Conservation (phyloP, 2,797 vertebrate species). For the Neosalanx taihuensis region DNA sequence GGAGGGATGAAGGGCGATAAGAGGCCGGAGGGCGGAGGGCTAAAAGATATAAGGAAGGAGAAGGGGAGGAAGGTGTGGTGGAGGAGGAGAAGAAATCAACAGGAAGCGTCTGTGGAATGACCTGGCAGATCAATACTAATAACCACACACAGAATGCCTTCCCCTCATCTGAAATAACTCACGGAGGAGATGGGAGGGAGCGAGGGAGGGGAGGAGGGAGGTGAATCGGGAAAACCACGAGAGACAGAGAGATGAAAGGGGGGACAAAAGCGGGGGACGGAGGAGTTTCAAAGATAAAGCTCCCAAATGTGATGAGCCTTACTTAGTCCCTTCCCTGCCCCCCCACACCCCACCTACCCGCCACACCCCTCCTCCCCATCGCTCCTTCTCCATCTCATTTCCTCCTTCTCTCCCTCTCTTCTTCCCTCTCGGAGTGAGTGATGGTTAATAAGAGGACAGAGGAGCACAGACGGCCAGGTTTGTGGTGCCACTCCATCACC, state of each 20-base stretch:
- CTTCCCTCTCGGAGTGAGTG: not conserved
- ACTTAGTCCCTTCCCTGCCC: no score
- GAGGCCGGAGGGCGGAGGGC: constrained; percentile 10
- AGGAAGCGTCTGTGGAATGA: constrained; percentile 65
- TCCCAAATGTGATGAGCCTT: constrained; percentile 41
- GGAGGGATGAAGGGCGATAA: not conserved
- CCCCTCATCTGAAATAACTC: constrained; percentile 67
- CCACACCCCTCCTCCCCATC: not conserved
- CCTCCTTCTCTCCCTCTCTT: not conserved
- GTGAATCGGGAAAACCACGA: not conserved
- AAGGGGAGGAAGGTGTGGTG: constrained; percentile 29
- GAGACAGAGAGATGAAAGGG: constrained; percentile 24
- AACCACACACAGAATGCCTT: constrained; percentile 68
- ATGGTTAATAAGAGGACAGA: constrained; percentile 7
- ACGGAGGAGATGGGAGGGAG: constrained; percentile 26
- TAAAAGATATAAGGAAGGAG: constrained; percentile 55
- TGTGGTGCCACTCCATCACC: constrained; percentile 62
- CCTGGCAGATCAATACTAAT: constrained; percentile 72
- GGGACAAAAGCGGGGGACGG: not conserved
- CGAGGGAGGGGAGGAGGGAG: not conserved
- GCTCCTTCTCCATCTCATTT: not conserved
- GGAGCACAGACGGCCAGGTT: constrained; percentile 49
- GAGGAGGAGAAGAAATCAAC: constrained; percentile 60
- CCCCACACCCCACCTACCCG: no score
- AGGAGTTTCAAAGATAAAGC: not conserved